Base-by-base conservation (phyloP, 2,113 vertebrate species). In the Hyla sarda region DNA sequence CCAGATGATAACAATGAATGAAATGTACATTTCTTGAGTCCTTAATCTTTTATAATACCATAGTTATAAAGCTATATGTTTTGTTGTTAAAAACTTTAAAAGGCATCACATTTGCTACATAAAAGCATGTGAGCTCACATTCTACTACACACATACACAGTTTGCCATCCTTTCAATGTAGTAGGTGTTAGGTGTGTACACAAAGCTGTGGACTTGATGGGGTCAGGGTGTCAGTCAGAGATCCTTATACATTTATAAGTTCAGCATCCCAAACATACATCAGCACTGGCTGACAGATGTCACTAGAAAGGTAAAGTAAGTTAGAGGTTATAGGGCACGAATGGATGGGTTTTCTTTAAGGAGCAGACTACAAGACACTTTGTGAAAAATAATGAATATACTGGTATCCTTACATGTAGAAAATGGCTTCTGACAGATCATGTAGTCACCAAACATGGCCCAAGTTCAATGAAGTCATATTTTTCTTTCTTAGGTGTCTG, bases 181-280 rank as follows among this genome's bases (percentile, higher is more conserved):
- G 69, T 82, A 54, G 80, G 80, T 67, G 54, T 50, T 28, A 50
- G 80, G 80, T 9, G 45, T 50, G 80, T 28, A 67, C 41, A 62
- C 58, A 32, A 69, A 67, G 23, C 67, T 82, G 45, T 48, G 62
- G 80, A 48, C 80, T 82, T 67, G 80, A 82, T 82, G 62, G 80
- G 80, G 80, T 82, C 80, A 82, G 17, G 41, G 60, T 69, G 62
- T 67, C 62, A 82, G 80, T 82, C 80, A 69, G 45, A 69, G 80
- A 25, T 82, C 8, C 45, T 21, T 50, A 69, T 82, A 62, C 78
- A 62, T 60, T 80, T 41, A 60, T 67, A 82, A 28, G 62, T 50
- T 45, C 45, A 25, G 62, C 19, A 52, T 48, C 80, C 80, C n/a
- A 69, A 50, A 67, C 19, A 10, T 50, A 82, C 79, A 60, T 82